Evolutionary conservation across 2,888 invertebrate genomes (phyloP), one percentile per base, ranked within the genome.

Genomic region (Endomychus coccineus): DNA sequence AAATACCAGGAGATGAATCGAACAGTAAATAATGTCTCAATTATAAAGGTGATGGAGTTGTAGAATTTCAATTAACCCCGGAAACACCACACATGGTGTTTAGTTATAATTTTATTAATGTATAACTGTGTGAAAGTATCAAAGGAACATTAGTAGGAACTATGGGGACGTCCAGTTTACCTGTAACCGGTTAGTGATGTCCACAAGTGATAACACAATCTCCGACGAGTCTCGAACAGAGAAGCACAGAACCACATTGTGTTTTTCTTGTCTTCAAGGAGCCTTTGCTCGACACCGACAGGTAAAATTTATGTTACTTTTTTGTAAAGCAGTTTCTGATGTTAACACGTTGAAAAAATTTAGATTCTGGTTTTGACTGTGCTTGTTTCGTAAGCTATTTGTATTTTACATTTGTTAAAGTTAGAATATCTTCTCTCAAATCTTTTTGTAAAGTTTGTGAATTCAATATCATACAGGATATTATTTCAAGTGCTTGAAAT

Each of bases 331-430:
- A 59, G 61, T 58, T 58, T 59, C 52, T 55, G 61, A 59, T 61
- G 61, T 61, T 61, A 59, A 61, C 61, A 61, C 55, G 59, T 55
- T 55, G 59, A 59, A 61, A 59, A 59, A 56, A 55, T 54, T 55
- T 53, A 44, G 52, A 50, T 48, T 54, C 52, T 48, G 54, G 55
- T 55, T 51, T 51, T 7, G 46, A 41, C 48, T 34, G 41, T 42
- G 45, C 51, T 50, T 52, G 54, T 50, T 58, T 55, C 53, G 58
- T 55, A 53, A 49, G 50, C 54, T 55, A 59, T 62, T 62, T 60
- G 59, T 61, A 60, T 61, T 59, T 59, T 51, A 58, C 56, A 55
- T 59, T 58, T 56, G 52, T 52, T 54, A 51, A 47, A 51, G 54
- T 55, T 52, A 39, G 48, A 44, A 50, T 51, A 53, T 52, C 49